Evolutionary conservation across 2,888 invertebrate species (phyloP), one percentile per base, ranked within the genome.

Genomic region (Drosophila hawaiiensis): DNA sequence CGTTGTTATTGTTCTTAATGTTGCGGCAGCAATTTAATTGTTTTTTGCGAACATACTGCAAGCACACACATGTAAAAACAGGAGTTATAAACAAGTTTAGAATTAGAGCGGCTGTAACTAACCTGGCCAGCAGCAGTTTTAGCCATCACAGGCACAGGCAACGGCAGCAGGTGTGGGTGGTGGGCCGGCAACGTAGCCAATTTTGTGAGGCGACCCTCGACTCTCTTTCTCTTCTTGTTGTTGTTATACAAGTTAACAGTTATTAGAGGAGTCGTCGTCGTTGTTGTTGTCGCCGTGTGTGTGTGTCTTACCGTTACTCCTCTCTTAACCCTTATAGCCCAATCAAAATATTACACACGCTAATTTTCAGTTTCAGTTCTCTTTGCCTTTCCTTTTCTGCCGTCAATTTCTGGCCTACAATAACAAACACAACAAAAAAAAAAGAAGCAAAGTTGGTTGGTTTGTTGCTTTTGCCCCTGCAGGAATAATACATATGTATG

Each of bases 111-210:
- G 16, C 39, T 25, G n/a, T 31, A 71, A 86, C 87, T 78, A 60
- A 91, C 87, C 89, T 87, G 87, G 68, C 82, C 87, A 83, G 91
- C 91, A 86, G 91, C 84, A 84, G 85, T 84, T 72, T 88, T 80
- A 76, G 77, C 89, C 89, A 85, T 85, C 82, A 88, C 71, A 70
- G 47, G 47, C 82, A 88, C 71, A 70, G 47, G 47, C 47, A 47
- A 47, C 47, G 68, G 68, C 35, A 52, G 31, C 25, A 58, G 63
- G 63, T 29, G 59, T 49, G 35, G 37, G 53, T 35, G 37, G 53
- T 35, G 41, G 61, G 47, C 64, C 29, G 29, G 54, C 39, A 47
- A 56, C 66, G 62, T 54, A 78, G 43, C 52, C 62, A 63, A 76
- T 53, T 56, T 62, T 65, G 54, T 50, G 41, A 59, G 31, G 78